phyloP scores from a whole-genome alignment of 2,888 invertebrate genomes.

The Arrhopalites spinosus region DNA sequence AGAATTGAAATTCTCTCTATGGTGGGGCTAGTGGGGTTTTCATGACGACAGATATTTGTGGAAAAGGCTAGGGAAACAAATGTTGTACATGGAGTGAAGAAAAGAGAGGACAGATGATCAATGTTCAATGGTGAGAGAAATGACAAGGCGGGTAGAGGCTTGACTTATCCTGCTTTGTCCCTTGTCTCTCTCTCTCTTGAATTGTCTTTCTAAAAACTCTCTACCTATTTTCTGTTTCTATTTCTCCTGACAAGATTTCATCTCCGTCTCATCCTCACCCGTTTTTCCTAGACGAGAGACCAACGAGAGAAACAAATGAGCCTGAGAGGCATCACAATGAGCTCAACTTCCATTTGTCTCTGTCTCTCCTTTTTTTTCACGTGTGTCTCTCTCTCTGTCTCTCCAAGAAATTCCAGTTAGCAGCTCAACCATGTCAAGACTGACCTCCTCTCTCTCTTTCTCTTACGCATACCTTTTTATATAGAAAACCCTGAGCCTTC shows the following conservation, averaged over 20 bases:
- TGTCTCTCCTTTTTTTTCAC: slow-evolving; percentile 5
- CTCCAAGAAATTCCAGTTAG: neutral
- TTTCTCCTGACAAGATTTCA: neutral
- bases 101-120: neutral
- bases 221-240: neutral
- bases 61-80: neutral
- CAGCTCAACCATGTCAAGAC: neutral
- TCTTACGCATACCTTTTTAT: neutral
- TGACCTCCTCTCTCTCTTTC: neutral
- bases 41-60: neutral
- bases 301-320: slow-evolving; percentile 19
- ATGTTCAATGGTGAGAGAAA: neutral
- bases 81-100: neutral
- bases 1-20: neutral
- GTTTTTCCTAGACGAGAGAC: neutral
- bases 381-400: neutral
- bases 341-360: slow-evolving; percentile 17
- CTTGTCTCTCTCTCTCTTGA: neutral
- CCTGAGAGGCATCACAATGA: slow-evolving; percentile 28
- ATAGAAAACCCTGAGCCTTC: no score
- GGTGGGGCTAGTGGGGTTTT: neutral
- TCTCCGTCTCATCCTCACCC: neutral
- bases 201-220: neutral
- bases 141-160: neutral
- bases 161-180: slow-evolving; percentile 4